These are phyloP conservation scores for Euproctis similis DNA, from an alignment of 2,888 invertebrate species.

Conservation along the genomic window DNA sequence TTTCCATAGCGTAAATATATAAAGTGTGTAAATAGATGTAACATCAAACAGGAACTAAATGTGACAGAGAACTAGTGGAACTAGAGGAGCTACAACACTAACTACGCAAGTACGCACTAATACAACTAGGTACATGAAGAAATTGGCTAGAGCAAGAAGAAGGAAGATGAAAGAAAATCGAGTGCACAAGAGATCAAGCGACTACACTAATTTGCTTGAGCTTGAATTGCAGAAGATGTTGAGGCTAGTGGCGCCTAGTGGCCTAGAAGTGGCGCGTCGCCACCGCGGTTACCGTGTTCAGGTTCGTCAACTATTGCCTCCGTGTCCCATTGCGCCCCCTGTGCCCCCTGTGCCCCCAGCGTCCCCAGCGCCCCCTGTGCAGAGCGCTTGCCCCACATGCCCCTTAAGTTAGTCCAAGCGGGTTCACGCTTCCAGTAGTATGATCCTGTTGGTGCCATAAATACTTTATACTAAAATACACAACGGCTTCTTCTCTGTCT, in stretches of 20 bases:
- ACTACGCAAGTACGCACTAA: too few relatives aligned
- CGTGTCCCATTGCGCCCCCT: slow-evolving; percentile 16
- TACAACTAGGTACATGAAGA: slow-evolving; percentile 8
- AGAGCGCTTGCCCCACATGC: slow-evolving; percentile 85
- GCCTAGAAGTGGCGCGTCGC: slow-evolving; percentile 1
- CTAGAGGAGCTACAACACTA: slow-evolving; percentile 12
- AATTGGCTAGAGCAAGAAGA: slow-evolving; percentile 6
- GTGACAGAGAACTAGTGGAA: slow-evolving; percentile 2
- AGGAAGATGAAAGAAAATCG: slow-evolving; percentile 10
- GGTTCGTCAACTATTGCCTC: slow-evolving; percentile 42
- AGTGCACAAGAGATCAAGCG: slow-evolving; percentile 18
- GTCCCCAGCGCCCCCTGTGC: too few relatives aligned
- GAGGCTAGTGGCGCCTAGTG: too few relatives aligned
- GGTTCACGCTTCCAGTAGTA: slow-evolving; percentile 86
- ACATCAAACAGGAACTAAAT: slow-evolving; percentile 11
- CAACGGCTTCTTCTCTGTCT: too few relatives aligned
- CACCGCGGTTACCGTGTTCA: slow-evolving; percentile 48
- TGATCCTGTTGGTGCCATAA: slow-evolving; percentile 68
- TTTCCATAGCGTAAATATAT: too few relatives aligned
- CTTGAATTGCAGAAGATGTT: slow-evolving; percentile 1
- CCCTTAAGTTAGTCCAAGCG: slow-evolving; percentile 86
- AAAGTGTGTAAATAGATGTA: slow-evolving; percentile 10
- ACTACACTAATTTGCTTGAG: slow-evolving; percentile 7
- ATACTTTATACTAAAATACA: background rate
- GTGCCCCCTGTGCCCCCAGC: too few relatives aligned